Base-by-base conservation (phyloP, 2,113 vertebrate species). In the Carollia perspicillata region DNA sequence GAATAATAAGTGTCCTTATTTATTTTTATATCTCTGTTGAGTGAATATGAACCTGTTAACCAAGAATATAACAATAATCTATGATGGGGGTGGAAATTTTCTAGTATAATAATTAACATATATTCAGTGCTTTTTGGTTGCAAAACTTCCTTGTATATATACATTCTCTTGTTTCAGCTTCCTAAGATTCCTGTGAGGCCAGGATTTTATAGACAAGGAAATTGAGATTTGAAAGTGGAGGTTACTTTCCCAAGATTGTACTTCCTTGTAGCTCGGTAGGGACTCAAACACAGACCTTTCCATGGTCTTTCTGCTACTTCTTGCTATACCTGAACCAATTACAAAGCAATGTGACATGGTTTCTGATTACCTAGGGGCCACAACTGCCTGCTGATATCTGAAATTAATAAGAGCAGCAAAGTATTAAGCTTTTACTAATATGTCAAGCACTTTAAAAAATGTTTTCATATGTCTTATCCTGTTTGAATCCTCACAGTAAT, bases 41-140 rank as follows among this genome's bases (percentile, higher is more conserved):
- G 58, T 92, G 84, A 88, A 69, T 88, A 60, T 93, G 89, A 91
- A 90, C 60, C 37, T 79, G 7, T 86, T 93, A 89, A 68, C 63
- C 33, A 89, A 79, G 75, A 77, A 88, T 49, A 63, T 63, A 71
- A 66, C 17, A 63, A 30, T 81, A 26, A 89, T 69, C 89, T 86
- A 11, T 47, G 93, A 69, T 12, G 0, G 2, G 42, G 23, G 79
- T 17, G 10, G 22, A 89, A 85, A 74, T 53, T 60, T 75, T 72
- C 37, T 72, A 44, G 49, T 33, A 68, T 79, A 66, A 90, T 58
- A 63, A 33, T 84, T 79, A 80, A n/a, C 4, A 33, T 49, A 37
- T 71, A 37, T 75, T 86, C 37, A 74, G 0, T 51, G 23, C 35
- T 71, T 91, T 80, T 63, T 68, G 23, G 4, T 93, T 78, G 28